A percentile compares a stretch with the other conserved stretches of the same genome.
Conservation (phyloP, 2,888 invertebrate genomes). For the Pseudococcus viburni region DNA sequence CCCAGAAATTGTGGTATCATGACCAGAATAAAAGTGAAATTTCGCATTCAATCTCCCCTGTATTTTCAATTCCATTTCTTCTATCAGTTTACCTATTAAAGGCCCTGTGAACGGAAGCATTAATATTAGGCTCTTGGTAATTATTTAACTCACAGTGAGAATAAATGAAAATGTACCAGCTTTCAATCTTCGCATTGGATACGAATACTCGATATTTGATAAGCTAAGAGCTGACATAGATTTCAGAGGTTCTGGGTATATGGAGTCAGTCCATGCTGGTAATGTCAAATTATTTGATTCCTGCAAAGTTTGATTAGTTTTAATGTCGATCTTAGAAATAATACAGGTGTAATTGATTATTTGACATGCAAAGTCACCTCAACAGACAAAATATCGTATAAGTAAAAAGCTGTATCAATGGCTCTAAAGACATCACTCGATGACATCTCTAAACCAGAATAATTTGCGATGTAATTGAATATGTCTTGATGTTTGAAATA, state of each 20-base stretch:
- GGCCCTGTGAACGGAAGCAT: conserved; percentile 68
- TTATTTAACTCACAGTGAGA: neutral
- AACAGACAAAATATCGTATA: conserved; percentile 20
- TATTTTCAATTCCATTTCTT: conserved; percentile 66
- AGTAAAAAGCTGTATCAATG: neutral
- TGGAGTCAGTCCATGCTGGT: neutral
- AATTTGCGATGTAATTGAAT: neutral
- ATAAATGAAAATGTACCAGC: neutral
- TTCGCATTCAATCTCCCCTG: conserved; percentile 70
- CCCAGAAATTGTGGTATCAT: conserved; percentile 75
- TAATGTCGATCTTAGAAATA: too few relatives aligned
- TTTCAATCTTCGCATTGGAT: neutral
- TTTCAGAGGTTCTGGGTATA: neutral
- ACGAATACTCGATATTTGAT: neutral
- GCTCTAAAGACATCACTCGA: neutral
- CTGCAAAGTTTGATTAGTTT: neutral
- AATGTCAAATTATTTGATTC: neutral
- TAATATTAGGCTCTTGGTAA: neutral
- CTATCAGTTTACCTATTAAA: conserved; percentile 68
- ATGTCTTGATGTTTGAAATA: neutral
- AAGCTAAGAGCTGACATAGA: neutral
- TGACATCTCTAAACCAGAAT: conserved; percentile 26
- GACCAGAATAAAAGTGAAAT: conserved; percentile 79
- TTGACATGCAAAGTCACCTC: neutral
- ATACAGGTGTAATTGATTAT: too few relatives aligned